Evolutionary conservation across 2,113 vertebrate species (phyloP).

Genomic region (Hippocampus abdominalis): DNA sequence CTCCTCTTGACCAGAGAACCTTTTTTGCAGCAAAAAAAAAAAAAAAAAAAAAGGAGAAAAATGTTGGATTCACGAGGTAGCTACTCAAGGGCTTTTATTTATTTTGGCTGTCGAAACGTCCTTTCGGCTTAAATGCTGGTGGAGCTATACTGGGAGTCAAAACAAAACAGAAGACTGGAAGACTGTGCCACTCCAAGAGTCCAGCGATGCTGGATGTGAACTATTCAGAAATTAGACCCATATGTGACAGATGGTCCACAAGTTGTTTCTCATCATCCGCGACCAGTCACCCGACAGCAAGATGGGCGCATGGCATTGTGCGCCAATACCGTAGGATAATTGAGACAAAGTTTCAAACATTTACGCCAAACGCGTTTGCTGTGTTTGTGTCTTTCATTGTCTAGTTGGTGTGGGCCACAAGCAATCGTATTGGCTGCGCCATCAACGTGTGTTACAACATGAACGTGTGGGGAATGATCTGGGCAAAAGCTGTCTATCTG

Average conservation of each 20-base stretch:
- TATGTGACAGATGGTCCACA: background rate
- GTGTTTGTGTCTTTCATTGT: slow-evolving; percentile 12
- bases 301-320: background rate
- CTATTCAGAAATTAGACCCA: slow-evolving; percentile 1
- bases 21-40: background rate
- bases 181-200: background rate
- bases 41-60: background rate
- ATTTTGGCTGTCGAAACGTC: slow-evolving; percentile 7
- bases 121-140: slow-evolving; percentile 1
- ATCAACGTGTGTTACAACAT: slow-evolving; percentile 97
- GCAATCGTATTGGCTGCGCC: slow-evolving; percentile 92
- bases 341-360: background rate
- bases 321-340: background rate
- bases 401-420: slow-evolving; percentile 97
- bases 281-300: background rate
- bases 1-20: background rate
- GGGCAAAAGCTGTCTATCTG: slow-evolving; percentile 93
- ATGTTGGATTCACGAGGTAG: background rate
- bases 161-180: slow-evolving; percentile 11
- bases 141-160: slow-evolving; percentile 3
- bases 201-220: background rate
- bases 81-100: slow-evolving; percentile 4
- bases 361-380: background rate
- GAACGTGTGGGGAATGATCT: slow-evolving; percentile 99
- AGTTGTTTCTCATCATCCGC: background rate